These are phyloP conservation scores for Anguilla japonica DNA, from an alignment of 2,113 vertebrate species.

Conservation along the genomic window DNA sequence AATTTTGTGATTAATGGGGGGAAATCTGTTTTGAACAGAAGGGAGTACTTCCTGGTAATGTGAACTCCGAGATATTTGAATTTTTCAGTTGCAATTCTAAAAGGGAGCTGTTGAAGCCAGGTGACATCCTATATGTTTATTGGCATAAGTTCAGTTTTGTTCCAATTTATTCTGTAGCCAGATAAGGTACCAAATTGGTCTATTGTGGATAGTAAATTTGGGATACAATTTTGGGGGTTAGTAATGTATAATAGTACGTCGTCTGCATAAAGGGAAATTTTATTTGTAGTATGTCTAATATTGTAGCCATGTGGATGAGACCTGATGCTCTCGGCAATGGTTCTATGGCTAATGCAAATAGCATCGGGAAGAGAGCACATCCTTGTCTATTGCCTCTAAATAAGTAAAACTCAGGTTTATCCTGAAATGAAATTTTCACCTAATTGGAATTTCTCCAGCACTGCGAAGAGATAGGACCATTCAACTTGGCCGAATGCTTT, in stretches of 20 bases:
- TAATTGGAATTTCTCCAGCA: no score
- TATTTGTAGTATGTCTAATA: not conserved
- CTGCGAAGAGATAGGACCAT: no score
- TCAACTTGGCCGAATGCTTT: no score
- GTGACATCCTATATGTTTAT: not conserved
- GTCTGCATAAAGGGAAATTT: not conserved
- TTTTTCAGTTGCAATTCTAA: not conserved
- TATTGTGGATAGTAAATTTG: slow-evolving; percentile 6
- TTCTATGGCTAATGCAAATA: slow-evolving; percentile 21
- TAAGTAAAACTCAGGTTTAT: not conserved
- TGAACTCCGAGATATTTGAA: not conserved
- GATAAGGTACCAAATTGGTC: not conserved
- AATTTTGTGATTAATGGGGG: not conserved
- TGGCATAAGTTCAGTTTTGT: slow-evolving; percentile 1
- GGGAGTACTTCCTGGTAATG: not conserved
- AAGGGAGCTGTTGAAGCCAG: not conserved
- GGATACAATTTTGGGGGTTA: not conserved
- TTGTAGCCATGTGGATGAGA: slow-evolving; percentile 4
- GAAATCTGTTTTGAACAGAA: not conserved
- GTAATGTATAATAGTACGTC: not conserved
- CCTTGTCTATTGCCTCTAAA: not conserved
- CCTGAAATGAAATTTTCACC: not conserved
- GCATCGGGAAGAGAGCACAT: not conserved
- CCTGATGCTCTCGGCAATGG: slow-evolving; percentile 10
- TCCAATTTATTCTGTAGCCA: slow-evolving; percentile 25